These are phyloP conservation scores for Capreolus pygargus DNA, from an alignment of 2,113 vertebrate species.

Conservation along the genomic window DNA sequence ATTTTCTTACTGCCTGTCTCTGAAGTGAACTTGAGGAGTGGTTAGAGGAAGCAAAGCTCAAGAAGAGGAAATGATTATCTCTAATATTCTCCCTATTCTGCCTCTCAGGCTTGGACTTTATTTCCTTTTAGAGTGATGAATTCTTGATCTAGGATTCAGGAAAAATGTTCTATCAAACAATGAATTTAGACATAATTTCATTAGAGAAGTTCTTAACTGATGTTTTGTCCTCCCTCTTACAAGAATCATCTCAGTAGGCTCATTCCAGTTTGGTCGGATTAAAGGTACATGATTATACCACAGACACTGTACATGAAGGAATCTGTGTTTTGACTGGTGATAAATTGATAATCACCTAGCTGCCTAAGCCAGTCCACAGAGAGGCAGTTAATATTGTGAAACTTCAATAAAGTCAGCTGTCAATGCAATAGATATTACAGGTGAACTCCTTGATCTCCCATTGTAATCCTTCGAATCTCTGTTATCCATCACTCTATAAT, in stretches of 20 bases:
- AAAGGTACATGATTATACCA: constrained; percentile 70
- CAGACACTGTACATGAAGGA: constrained; percentile 79
- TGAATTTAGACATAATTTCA: neutral
- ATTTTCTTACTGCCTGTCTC: neutral
- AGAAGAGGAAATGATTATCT: neutral
- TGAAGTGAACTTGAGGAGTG: neutral
- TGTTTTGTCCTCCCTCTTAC: constrained; percentile 50
- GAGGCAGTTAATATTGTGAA: constrained; percentile 83
- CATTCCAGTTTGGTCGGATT: constrained; percentile 73
- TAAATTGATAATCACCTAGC: constrained; percentile 79
- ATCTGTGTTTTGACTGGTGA: constrained; percentile 79
- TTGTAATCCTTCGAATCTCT: constrained; percentile 79
- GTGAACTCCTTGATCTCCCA: constrained; percentile 80
- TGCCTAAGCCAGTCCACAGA: constrained; percentile 77
- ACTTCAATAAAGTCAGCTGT: constrained; percentile 83
- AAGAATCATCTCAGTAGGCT: constrained; percentile 59
- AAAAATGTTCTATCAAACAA: neutral
- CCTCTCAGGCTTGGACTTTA: neutral
- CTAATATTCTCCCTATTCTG: neutral
- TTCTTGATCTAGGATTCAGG: neutral
- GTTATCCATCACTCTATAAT: constrained; percentile 76
- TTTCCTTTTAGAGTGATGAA: neutral
- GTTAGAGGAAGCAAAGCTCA: neutral
- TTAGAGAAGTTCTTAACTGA: neutral
- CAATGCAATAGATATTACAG: constrained; percentile 79